Conservation (phyloP, 2,113 vertebrate species). For the Microcebus jonahi region DNA sequence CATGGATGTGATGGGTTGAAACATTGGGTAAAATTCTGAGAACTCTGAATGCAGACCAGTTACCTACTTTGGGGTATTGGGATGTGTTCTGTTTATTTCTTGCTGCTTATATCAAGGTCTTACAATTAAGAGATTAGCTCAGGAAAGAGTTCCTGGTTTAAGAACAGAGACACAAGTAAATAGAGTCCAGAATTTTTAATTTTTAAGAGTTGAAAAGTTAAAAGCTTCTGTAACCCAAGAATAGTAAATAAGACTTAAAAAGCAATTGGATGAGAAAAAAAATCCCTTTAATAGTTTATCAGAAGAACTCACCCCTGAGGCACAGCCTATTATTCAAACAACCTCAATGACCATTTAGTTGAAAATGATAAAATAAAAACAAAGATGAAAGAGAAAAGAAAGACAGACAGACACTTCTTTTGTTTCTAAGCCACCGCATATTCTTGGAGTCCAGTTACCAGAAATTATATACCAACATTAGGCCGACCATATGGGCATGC, state of each 20-base stretch:
- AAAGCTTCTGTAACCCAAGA: neutral
- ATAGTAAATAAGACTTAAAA: neutral
- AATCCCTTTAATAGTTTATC: neutral
- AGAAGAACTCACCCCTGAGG: neutral
- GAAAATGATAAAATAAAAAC: neutral
- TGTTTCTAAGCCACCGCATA: neutral
- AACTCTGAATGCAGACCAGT: neutral
- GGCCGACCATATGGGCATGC: rapidly evolving
- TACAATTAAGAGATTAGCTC: neutral
- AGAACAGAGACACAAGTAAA: neutral
- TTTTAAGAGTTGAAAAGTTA: neutral
- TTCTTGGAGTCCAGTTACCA: neutral
- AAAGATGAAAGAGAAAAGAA: too few species aligned
- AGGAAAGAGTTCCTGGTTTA: neutral
- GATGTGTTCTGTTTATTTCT: neutral
- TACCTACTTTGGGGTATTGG: neutral
- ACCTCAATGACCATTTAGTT: neutral
- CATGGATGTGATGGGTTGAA: neutral
- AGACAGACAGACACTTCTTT: neutral
- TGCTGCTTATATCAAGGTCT: neutral
- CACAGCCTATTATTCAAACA: neutral
- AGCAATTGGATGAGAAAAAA: neutral
- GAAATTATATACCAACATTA: neutral
- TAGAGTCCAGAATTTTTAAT: neutral
- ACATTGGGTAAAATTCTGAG: neutral